Base-by-base conservation (phyloP, 2,888 invertebrate species). In the Limnephilus auricula region DNA sequence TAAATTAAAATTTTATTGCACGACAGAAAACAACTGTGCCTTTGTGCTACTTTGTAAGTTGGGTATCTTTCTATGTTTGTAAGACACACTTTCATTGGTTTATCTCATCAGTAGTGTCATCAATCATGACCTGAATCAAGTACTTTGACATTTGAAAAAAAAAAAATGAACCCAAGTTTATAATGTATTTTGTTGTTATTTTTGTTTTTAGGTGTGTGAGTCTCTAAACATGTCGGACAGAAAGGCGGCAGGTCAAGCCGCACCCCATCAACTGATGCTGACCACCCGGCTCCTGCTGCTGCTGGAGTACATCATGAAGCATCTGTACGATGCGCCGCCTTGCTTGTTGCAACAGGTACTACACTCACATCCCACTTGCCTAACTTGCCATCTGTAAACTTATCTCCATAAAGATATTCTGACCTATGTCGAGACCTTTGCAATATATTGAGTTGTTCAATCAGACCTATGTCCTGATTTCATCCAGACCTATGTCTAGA, bases 231-330 rank as follows among this genome's bases (percentile, higher is more conserved):
- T 96, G 85, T 95, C 93, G 92, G 96, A 95, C 94, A 95, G 94
- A 90, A 95, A 95, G 94, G 94, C 94, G 3, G 95, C 95, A 0
- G 94, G 94, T 94, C 94, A 92, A 87, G 93, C 95, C 85, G 95
- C 95, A 0, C 95, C 95, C 0, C 96, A 96, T 93, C 99, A 99
- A 95, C 96, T 99, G 79, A 96, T 99, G 94, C 96, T 98, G 94
- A 96, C 98, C 2, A 98, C 99, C 0, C 96, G 99, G 89, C 95
- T 99, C 89, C 95, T 99, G 93, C 96, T 99, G 50, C 96, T 99
- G 31, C 96, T 99, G 93, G 99, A 99, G 94, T 99, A 99, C 94
- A 97, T 99, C 93, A 98, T 99, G 97, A 98, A 98, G 94, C 98
- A 99, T 95, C 96, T 99, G 79, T 99, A 99, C 94, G 99, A 99